Percentiles rank a stretch among this genome's conserved stretches.
These are phyloP conservation scores for Cheilosia grossa DNA, from an alignment of 2,888 invertebrate genomes.

Conservation along the genomic window DNA sequence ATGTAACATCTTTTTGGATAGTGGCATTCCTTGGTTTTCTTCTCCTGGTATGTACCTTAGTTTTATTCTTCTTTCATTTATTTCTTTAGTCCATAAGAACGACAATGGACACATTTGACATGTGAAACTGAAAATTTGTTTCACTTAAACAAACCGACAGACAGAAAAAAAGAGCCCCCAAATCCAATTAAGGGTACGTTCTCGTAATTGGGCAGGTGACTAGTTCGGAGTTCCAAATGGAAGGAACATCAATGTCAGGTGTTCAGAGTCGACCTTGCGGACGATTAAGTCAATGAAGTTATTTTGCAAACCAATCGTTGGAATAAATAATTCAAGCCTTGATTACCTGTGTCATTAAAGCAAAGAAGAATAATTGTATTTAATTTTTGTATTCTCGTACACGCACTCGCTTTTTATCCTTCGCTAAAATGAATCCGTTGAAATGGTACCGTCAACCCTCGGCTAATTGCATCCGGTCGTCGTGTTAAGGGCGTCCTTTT, in stretches of 20 bases:
- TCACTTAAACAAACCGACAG: not conserved
- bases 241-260: constrained; percentile 31
- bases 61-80: constrained; percentile 23
- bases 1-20: constrained; percentile 75
- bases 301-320: constrained; percentile 41
- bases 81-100: constrained; percentile 29
- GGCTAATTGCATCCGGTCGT: constrained; percentile 66
- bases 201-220: constrained; percentile 43
- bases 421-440: constrained; percentile 55
- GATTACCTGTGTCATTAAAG: constrained; percentile 24
- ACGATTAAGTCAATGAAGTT: constrained; percentile 19
- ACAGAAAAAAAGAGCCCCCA: constrained; percentile 29
- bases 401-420: constrained; percentile 58
- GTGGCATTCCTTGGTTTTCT: constrained; percentile 66
- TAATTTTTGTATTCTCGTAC: constrained; percentile 15
- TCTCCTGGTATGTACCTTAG: constrained; percentile 66
- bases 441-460: constrained; percentile 56
- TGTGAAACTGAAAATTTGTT: constrained; percentile 2
- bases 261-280: constrained; percentile 12
- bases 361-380: constrained; percentile 30
- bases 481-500: constrained; percentile 51
- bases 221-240: not conserved
- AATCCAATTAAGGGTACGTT: constrained; percentile 57
- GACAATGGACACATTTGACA: not conserved
- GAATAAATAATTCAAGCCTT: constrained; percentile 50